phyloP scores from a whole-genome alignment of 1,140 invertebrate species.

The Cyphomyrmex costatus region DNA sequence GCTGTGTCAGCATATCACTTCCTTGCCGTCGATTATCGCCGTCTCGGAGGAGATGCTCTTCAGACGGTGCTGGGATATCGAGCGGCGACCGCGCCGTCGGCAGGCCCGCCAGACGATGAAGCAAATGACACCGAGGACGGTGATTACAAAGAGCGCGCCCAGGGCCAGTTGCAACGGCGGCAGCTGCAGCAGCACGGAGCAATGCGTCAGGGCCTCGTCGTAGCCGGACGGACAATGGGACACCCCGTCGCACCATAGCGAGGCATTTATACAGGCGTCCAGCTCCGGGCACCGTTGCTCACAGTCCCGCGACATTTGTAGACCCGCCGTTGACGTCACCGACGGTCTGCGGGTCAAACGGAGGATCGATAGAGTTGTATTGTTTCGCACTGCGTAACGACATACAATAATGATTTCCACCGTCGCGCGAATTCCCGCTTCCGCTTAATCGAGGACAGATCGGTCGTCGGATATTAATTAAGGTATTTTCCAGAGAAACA shows the following conservation, averaged over 20 bases:
- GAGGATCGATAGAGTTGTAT: conserved; percentile 59
- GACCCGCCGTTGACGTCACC: conserved; percentile 85
- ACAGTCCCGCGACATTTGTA: conserved; percentile 91
- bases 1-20: conserved; percentile 97
- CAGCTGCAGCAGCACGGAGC: conserved; percentile 91
- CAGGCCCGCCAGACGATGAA: conserved; percentile 88
- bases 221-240: conserved; percentile 95
- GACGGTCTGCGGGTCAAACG: conserved; percentile 78
- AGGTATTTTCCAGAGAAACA: conserved; percentile 28
- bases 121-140: conserved; percentile 84
- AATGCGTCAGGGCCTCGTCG: conserved; percentile 94
- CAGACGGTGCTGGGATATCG: conserved; percentile 91
- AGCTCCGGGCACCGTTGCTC: conserved; percentile 94
- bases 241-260: conserved; percentile 95
- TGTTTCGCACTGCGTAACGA: conserved; percentile 40
- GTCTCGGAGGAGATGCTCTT: conserved; percentile 93
- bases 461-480: conserved; percentile 51
- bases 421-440: not conserved
- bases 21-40: conserved; percentile 93
- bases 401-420: not conserved
- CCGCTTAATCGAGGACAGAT: conserved; percentile 27
- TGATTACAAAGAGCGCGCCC: conserved; percentile 84
- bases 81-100: conserved; percentile 88
- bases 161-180: conserved; percentile 91
- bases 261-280: conserved; percentile 94